phyloP scores from a whole-genome alignment of 2,888 invertebrate species.

The Hylaea fasciaria region DNA sequence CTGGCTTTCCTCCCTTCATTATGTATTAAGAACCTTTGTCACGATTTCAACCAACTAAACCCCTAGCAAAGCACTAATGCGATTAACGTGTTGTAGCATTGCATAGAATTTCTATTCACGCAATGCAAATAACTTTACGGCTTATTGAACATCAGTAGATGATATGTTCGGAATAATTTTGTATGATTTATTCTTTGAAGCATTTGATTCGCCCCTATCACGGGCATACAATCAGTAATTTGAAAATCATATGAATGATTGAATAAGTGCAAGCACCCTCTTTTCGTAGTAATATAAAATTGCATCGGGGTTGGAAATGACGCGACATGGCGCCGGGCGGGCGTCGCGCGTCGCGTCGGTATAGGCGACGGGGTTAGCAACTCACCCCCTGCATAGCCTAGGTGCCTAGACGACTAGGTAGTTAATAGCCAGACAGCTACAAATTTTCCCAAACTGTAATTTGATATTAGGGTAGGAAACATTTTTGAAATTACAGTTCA shows the following conservation, averaged over 20 bases:
- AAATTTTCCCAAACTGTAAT: slow-evolving; percentile 4
- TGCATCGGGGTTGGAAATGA: slow-evolving; percentile 62
- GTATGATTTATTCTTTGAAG: slow-evolving; percentile 62
- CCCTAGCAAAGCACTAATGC: slow-evolving; percentile 61
- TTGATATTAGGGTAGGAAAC: background rate
- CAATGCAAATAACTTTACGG: slow-evolving; percentile 74
- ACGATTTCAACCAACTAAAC: slow-evolving; percentile 55
- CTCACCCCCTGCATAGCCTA: slow-evolving; percentile 23
- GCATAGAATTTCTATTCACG: slow-evolving; percentile 72
- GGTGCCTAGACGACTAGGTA: slow-evolving; percentile 19
- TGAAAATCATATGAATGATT: slow-evolving; percentile 59
- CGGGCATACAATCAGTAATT: slow-evolving; percentile 58
- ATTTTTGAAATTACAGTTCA: slow-evolving; percentile 1
- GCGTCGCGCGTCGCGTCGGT: slow-evolving; percentile 54
- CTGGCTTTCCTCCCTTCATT: background rate
- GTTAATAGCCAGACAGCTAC: slow-evolving; percentile 15
- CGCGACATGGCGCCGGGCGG: slow-evolving; percentile 55
- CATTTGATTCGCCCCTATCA: slow-evolving; percentile 51
- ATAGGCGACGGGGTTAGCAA: slow-evolving; percentile 31
- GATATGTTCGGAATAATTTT: slow-evolving; percentile 65
- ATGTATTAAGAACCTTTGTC: slow-evolving; percentile 9
- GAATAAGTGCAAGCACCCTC: slow-evolving; percentile 58
- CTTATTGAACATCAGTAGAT: slow-evolving; percentile 68
- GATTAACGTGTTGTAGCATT: slow-evolving; percentile 62
- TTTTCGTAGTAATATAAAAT: slow-evolving; percentile 74